Percentiles rank a stretch among this genome's conserved stretches.
These are phyloP conservation scores for Amiota communis DNA, from an alignment of 2,888 invertebrate species.

Conservation along the genomic window DNA sequence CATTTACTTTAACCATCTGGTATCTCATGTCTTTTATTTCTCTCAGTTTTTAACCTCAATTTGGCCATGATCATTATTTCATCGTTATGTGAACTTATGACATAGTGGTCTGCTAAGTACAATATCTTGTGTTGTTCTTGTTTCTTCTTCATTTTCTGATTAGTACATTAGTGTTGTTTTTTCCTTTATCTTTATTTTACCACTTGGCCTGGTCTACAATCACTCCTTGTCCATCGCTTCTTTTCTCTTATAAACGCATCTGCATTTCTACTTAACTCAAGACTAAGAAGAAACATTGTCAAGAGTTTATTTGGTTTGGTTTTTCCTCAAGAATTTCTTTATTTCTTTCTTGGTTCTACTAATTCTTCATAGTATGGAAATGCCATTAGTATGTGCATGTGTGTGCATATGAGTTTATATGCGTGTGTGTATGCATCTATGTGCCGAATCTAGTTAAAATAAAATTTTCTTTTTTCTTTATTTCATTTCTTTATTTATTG, in stretches of 20 bases:
- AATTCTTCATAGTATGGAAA: slow-evolving; percentile 21
- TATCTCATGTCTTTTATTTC: too few relatives aligned
- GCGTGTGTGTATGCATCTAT: slow-evolving; percentile 37
- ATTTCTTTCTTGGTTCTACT: too few relatives aligned
- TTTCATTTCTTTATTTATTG: slow-evolving; percentile 17
- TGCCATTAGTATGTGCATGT: slow-evolving; percentile 34
- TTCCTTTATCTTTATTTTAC: neutral
- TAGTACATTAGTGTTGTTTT: slow-evolving; percentile 41
- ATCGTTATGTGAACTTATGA: slow-evolving; percentile 6
- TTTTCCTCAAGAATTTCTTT: too few relatives aligned
- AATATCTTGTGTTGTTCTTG: neutral
- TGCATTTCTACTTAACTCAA: too few relatives aligned
- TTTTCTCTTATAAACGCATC: too few relatives aligned
- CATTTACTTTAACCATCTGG: too few relatives aligned
- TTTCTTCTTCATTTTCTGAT: slow-evolving; percentile 38
- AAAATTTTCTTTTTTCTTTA: slow-evolving; percentile 25
- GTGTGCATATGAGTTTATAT: neutral
- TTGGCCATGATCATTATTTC: too few relatives aligned
- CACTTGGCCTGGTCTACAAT: too few relatives aligned
- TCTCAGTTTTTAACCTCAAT: too few relatives aligned
- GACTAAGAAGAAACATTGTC: too few relatives aligned
- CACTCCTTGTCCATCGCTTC: too few relatives aligned
- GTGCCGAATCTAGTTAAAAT: slow-evolving; percentile 11
- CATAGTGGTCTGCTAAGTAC: neutral
- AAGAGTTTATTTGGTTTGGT: too few relatives aligned